These are phyloP conservation scores for Spea hammondii DNA, from an alignment of 2,797 vertebrate genomes.

Conservation along the genomic window DNA sequence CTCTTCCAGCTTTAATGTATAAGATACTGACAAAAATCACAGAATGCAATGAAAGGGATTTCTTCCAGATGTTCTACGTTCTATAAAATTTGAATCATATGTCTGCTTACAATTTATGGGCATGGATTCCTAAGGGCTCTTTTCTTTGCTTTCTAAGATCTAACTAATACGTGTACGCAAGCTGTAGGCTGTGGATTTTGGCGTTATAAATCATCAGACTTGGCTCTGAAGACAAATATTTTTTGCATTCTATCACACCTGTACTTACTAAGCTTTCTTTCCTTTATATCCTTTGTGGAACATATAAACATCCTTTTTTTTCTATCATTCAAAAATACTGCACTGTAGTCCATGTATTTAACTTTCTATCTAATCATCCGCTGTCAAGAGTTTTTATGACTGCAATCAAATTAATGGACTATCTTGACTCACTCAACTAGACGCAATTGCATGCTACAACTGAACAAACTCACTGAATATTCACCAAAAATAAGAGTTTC, in stretches of 20 bases:
- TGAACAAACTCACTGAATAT: too few species aligned
- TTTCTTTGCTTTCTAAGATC: constrained; percentile 37
- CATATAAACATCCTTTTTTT: neutral
- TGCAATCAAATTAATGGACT: too few species aligned
- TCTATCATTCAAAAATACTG: too few species aligned
- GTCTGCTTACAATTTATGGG: constrained; percentile 44
- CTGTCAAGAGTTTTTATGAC: too few species aligned
- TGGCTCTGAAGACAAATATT: constrained; percentile 11
- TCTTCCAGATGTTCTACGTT: constrained; percentile 43
- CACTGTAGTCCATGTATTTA: too few species aligned
- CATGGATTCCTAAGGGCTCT: constrained; percentile 31
- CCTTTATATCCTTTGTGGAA: neutral
- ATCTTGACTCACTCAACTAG: too few species aligned
- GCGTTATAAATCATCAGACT: constrained; percentile 37
- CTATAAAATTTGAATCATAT: constrained; percentile 36
- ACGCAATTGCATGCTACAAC: too few species aligned
- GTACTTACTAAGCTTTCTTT: constrained; percentile 8
- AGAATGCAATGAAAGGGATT: neutral
- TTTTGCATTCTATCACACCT: constrained; percentile 41
- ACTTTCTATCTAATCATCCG: too few species aligned
- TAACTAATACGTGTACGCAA: constrained; percentile 29
- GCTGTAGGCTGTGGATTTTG: constrained; percentile 34
- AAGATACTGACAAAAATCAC: neutral
- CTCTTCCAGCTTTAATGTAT: neutral
- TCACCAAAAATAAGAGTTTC: too few species aligned